A percentile compares a stretch with the other conserved stretches of the same genome.
Evolutionary conservation across 2,797 vertebrate genomes (phyloP).

Genomic region (Nyctibius grandis): DNA sequence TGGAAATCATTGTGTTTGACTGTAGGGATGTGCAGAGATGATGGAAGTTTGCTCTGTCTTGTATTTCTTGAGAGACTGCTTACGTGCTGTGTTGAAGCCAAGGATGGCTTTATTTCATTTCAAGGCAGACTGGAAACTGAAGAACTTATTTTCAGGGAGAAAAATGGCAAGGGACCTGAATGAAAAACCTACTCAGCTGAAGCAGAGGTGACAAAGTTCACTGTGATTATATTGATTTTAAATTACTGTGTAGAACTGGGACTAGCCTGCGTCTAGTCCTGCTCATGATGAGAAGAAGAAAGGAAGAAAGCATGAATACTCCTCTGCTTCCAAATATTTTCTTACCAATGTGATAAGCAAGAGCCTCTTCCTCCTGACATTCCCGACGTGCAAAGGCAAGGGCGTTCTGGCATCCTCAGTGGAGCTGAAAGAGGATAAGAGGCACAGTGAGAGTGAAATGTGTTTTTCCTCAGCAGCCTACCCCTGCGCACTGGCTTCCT

Average conservation of each 20-base stretch:
- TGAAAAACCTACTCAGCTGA: constrained; percentile 22
- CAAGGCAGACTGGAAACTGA: constrained; percentile 45
- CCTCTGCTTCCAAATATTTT: not conserved
- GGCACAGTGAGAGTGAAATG: not conserved
- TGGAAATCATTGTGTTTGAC: constrained; percentile 11
- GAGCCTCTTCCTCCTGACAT: not conserved
- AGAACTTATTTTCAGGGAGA: constrained; percentile 50
- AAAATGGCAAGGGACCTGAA: constrained; percentile 43
- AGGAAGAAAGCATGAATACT: not conserved
- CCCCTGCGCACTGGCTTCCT: not conserved
- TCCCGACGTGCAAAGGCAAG: not conserved
- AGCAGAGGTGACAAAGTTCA: constrained; percentile 45
- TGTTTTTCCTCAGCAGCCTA: not conserved
- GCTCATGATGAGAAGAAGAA: constrained; percentile 11
- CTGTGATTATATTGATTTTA: constrained; percentile 67
- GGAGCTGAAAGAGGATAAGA: not conserved
- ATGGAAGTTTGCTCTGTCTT: not conserved
- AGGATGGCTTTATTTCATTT: constrained; percentile 53
- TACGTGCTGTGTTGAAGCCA: not conserved
- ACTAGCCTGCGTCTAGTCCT: constrained; percentile 9
- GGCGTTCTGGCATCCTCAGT: not conserved
- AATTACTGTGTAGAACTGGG: constrained; percentile 45
- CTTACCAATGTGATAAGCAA: not conserved
- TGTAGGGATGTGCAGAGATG: not conserved
- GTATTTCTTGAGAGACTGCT: constrained; percentile 16